Evolutionary conservation across 1,140 invertebrate genomes (phyloP).

Genomic region (Druon quercuslanigerum): DNA sequence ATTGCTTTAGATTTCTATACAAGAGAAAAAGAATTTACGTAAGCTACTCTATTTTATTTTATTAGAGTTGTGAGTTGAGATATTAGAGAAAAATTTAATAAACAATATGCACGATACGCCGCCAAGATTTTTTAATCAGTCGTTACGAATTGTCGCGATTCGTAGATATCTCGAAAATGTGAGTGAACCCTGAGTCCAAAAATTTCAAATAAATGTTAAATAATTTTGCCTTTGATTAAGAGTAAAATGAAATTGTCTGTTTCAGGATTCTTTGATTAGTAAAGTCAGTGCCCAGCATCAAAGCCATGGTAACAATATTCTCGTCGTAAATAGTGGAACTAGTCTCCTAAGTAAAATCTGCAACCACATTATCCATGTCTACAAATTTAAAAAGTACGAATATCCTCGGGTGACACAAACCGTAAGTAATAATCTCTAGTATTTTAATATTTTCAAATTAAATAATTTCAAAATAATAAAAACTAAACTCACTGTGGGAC

Average conservation of each 20-base stretch:
- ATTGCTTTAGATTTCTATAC: too few species aligned
- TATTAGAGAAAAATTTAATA: too few species aligned
- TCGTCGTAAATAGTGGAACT: conserved; percentile 78
- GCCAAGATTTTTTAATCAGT: conserved; percentile 59
- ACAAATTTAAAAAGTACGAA: conserved; percentile 77
- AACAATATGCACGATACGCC: conserved; percentile 59
- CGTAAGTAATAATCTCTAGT: conserved; percentile 64
- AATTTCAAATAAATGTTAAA: conserved; percentile 21
- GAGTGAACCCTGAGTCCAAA: conserved; percentile 36
- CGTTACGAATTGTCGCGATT: conserved; percentile 65
- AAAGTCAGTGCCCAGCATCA: conserved; percentile 72
- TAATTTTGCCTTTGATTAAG: conserved; percentile 28
- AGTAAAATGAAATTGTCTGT: conserved; percentile 27
- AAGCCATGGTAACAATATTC: conserved; percentile 78
- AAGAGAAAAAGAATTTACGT: too few species aligned
- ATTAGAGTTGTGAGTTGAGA: neutral
- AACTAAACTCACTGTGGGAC: neutral
- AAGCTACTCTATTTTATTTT: neutral
- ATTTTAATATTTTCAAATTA: neutral
- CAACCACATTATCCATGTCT: conserved; percentile 79
- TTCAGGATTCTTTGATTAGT: conserved; percentile 80
- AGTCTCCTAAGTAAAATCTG: conserved; percentile 79
- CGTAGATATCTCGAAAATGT: conserved; percentile 62
- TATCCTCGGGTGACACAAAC: conserved; percentile 80
- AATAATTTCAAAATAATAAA: conserved; percentile 29